Conservation (phyloP, 1,140 invertebrate genomes). For the Calephelis nemesis region DNA sequence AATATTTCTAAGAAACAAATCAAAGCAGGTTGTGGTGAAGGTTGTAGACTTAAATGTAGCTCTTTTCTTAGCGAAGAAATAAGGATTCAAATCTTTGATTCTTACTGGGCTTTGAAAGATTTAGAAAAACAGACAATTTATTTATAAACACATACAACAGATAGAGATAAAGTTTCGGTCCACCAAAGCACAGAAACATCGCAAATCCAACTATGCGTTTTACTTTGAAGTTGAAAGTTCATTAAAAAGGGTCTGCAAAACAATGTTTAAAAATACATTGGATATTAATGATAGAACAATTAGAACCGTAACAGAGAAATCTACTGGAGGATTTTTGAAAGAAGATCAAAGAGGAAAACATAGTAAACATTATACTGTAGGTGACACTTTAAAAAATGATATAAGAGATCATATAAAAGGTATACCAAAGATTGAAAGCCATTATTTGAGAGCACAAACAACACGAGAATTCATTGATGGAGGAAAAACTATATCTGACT, state of each 20-base stretch:
- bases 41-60: conserved; percentile 3
- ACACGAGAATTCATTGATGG: neutral
- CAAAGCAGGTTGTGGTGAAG: neutral
- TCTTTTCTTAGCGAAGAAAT: neutral
- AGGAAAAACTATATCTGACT: too few relatives aligned
- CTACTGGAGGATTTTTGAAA: conserved; percentile 18
- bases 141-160: too few relatives aligned
- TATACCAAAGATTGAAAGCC: conserved; percentile 23
- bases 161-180: too few relatives aligned
- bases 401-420: conserved; percentile 23
- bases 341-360: conserved; percentile 26
- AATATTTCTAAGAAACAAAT: neutral
- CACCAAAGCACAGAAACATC: too few relatives aligned
- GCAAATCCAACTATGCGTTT: too few relatives aligned
- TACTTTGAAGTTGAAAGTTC: neutral
- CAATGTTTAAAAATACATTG: conserved; percentile 20
- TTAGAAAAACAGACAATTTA: too few relatives aligned
- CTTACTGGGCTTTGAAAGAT: neutral
- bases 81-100: neutral
- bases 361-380: conserved; percentile 20
- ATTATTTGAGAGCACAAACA: conserved; percentile 20
- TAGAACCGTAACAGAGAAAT: conserved; percentile 21
- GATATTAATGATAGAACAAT: conserved; percentile 22
- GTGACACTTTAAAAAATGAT: neutral
- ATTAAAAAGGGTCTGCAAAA: conserved; percentile 19